Percentiles rank a stretch among this genome's conserved stretches.
phyloP scores from a whole-genome alignment of 2,888 invertebrate genomes.

The Hedya salicella region DNA sequence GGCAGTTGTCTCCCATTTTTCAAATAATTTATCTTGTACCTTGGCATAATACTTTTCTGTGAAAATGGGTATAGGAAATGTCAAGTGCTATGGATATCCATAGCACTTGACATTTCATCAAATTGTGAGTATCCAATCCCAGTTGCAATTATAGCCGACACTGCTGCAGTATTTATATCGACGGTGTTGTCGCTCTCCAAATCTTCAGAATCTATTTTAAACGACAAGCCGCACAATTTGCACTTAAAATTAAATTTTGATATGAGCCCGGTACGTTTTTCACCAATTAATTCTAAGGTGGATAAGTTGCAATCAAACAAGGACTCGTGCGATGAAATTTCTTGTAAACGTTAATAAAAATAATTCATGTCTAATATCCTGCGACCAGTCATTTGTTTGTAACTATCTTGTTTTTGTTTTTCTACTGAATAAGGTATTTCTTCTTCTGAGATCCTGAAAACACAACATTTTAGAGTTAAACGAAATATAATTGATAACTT shows the following conservation, averaged over 20 bases:
- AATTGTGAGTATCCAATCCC: constrained; percentile 8
- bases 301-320: background rate
- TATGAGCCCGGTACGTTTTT: background rate
- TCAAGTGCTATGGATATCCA: too few relatives aligned
- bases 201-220: background rate
- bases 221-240: background rate
- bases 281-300: background rate
- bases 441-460: too few relatives aligned
- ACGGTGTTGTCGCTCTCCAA: too few relatives aligned
- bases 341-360: background rate
- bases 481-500: too few relatives aligned
- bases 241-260: background rate
- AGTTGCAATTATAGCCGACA: constrained; percentile 1
- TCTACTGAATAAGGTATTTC: background rate
- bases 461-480: too few relatives aligned
- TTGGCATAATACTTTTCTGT: constrained; percentile 6
- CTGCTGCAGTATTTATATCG: background rate
- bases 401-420: background rate
- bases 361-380: constrained; percentile 3
- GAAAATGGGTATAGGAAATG: constrained; percentile 10
- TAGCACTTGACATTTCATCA: constrained; percentile 6
- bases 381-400: background rate
- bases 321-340: background rate
- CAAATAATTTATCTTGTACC: constrained; percentile 5
- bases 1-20: constrained; percentile 7